Percentiles rank a stretch among this genome's conserved stretches.
Evolutionary conservation across 2,888 invertebrate genomes (phyloP).

Genomic region (Trimorus sp.): DNA sequence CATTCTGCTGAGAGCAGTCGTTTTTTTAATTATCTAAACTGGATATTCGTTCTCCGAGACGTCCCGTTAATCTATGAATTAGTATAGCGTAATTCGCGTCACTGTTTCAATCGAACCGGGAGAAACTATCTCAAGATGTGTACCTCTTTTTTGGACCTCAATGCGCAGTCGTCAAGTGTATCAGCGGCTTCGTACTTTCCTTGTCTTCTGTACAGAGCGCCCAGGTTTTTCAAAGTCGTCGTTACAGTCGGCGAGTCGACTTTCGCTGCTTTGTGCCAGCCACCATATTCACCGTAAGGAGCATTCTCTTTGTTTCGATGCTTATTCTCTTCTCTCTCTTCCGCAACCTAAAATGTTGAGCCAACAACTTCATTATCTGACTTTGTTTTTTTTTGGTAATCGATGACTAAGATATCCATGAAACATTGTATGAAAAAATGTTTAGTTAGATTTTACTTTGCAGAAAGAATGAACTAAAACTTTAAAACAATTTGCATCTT

Average conservation of each 20-base stretch:
- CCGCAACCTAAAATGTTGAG: slow-evolving; percentile 87
- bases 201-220: slow-evolving; percentile 98
- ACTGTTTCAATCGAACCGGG: not conserved
- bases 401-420: too few species aligned
- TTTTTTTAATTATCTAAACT: too few species aligned
- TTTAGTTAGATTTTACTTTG: too few species aligned
- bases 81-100: not conserved
- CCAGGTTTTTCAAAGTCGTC: slow-evolving; percentile 98
- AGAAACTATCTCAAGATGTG: slow-evolving; percentile 61
- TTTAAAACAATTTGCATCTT: too few species aligned
- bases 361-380: too few species aligned
- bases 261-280: slow-evolving; percentile 99
- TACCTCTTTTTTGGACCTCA: slow-evolving; percentile 97
- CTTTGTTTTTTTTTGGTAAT: too few species aligned
- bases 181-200: slow-evolving; percentile 99
- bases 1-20: slow-evolving; percentile 17
- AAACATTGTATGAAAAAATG: too few species aligned
- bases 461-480: too few species aligned
- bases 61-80: too few species aligned
- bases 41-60: too few species aligned
- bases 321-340: slow-evolving; percentile 99
- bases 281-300: slow-evolving; percentile 95
- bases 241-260: slow-evolving; percentile 98
- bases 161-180: slow-evolving; percentile 98
- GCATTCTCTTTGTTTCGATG: slow-evolving; percentile 92